Conservation (phyloP, 2,888 invertebrate species). For the Drosophila parthenogenetica region DNA sequence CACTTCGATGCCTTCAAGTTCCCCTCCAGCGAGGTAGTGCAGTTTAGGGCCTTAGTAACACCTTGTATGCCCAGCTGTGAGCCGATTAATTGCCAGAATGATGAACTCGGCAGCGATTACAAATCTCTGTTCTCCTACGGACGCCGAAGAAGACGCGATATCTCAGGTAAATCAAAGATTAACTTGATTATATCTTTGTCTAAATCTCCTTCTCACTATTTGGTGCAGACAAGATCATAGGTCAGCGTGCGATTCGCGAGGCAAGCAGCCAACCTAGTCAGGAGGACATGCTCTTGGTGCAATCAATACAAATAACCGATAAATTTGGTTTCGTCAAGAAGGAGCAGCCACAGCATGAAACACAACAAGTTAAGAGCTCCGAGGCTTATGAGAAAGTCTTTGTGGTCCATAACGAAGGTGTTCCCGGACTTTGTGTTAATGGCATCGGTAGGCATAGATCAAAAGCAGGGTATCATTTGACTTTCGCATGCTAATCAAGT, state of each 20-base stretch:
- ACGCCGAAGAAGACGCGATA: constrained; percentile 88
- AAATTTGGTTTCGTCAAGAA: constrained; percentile 94
- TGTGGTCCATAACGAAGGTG: constrained; percentile 86
- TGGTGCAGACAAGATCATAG: constrained; percentile 15
- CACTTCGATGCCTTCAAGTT: constrained; percentile 98
- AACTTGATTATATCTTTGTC: neutral
- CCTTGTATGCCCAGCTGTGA: constrained; percentile 97
- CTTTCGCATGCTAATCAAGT: constrained; percentile 14
- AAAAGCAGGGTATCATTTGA: neutral
- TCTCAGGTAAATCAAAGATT: constrained; percentile 72
- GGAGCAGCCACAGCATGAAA: constrained; percentile 73
- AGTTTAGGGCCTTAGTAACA: constrained; percentile 96
- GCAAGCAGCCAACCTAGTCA: constrained; percentile 85
- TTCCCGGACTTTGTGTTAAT: constrained; percentile 81
- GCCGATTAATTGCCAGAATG: constrained; percentile 95
- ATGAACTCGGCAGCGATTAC: constrained; percentile 92
- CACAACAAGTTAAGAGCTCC: constrained; percentile 84
- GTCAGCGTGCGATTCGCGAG: constrained; percentile 77
- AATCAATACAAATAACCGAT: constrained; percentile 96
- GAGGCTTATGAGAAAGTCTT: constrained; percentile 87
- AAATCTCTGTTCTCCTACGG: constrained; percentile 93
- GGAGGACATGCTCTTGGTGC: constrained; percentile 94
- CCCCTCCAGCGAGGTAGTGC: constrained; percentile 96
- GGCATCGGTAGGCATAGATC: constrained; percentile 82
- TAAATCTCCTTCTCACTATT: neutral